Base-by-base conservation (phyloP, 2,888 invertebrate species). In the Cetonia aurata region DNA sequence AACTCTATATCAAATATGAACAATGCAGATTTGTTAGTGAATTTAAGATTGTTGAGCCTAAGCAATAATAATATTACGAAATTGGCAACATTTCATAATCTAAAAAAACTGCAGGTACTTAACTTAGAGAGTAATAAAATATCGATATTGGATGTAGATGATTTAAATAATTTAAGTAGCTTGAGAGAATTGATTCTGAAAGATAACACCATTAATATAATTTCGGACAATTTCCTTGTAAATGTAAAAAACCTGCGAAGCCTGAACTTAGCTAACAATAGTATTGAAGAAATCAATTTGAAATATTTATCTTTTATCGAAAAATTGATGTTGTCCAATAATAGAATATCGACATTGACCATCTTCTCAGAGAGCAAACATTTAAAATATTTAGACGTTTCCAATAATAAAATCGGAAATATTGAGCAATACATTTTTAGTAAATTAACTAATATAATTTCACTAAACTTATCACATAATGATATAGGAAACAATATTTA, bases 381-480 rank as follows among this genome's bases (percentile, higher is more conserved):
- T 37, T 72, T 81, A 12, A 72, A 79, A 70, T 65, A 72, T 48
- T 70, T 83, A 25, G 78, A 81, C 75, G 75, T 83, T 66, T 76
- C 77, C 0, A 37, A 74, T 19, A 82, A 81, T 72, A 44, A 37
- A 6, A 33, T 75, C 13, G 17, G 31, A 10, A 6, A 37, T 44
- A 68, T 71, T 44, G 59, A 59, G 59, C 42, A 44, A 52, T 41
- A 48, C 15, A 37, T 55, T 10, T 69, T 69, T 10, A 52, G 60
- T 53, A 52, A 13, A 15, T 33, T 71, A 19, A 19, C 37, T 8
- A 31, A 60, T 44, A 31, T 71, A n/a, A 31, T 12, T 13, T 53
- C 72, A 42, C 68, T 83, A 19, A 78, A 81, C 76, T 75, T 83
- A 69, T 77, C 77, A 0, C 33, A 76, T 31, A 82, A 81, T 70